Percentiles rank a stretch among this genome's conserved stretches.
These are phyloP conservation scores for Sebastes hubbsi DNA, from an alignment of 2,797 vertebrate species.

Conservation along the genomic window DNA sequence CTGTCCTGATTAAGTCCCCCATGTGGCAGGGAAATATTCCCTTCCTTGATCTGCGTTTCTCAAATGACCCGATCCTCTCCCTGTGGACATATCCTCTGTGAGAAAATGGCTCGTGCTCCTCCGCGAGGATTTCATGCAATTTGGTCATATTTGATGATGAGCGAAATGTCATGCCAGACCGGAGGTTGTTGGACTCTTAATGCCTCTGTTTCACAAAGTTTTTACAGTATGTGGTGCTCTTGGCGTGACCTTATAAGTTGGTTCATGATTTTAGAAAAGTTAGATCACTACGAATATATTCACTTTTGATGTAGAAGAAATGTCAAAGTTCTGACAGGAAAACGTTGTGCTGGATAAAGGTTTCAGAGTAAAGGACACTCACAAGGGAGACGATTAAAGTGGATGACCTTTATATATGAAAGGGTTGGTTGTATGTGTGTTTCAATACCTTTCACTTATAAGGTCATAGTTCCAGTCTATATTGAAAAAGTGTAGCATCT, in stretches of 20 bases:
- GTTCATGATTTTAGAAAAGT: constrained; percentile 10
- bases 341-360: constrained; percentile 3
- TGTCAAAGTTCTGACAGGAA: constrained; percentile 40
- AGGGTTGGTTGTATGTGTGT: constrained; percentile 6
- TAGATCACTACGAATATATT: constrained; percentile 13
- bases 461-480: constrained; percentile 23
- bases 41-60: constrained; percentile 55
- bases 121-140: constrained; percentile 28
- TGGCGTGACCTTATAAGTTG: constrained; percentile 27
- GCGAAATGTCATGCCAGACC: neutral
- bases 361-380: constrained; percentile 17
- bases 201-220: constrained; percentile 18
- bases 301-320: constrained; percentile 36
- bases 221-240: neutral
- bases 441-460: constrained; percentile 34
- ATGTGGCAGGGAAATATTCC: constrained; percentile 35
- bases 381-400: constrained; percentile 22
- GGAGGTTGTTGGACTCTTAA: neutral
- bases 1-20: constrained; percentile 55
- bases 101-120: constrained; percentile 12
- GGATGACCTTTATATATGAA: constrained; percentile 50
- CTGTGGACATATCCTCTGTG: constrained; percentile 30
- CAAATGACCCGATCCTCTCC: constrained; percentile 40
- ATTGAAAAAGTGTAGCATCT: neutral
- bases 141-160: constrained; percentile 26